Percentiles rank a stretch among this genome's conserved stretches.
These are phyloP conservation scores for Tauraco erythrolophus DNA, from an alignment of 2,113 vertebrate species.

Conservation along the genomic window DNA sequence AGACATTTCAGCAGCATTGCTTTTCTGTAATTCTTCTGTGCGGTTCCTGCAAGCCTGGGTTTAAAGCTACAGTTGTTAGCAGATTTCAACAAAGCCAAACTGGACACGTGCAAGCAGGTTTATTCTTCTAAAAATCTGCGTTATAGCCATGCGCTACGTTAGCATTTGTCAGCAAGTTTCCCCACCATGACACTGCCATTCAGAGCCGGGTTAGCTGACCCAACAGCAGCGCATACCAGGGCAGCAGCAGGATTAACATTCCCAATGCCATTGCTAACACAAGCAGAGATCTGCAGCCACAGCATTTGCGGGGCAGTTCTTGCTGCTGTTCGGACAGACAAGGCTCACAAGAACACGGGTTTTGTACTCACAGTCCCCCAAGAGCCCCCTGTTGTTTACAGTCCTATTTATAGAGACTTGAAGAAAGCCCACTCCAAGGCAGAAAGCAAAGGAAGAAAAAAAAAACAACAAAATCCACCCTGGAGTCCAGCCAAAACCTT, in stretches of 20 bases:
- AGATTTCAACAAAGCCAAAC: conserved; percentile 41
- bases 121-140: conserved; percentile 8
- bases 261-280: conserved; percentile 11
- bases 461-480: neutral
- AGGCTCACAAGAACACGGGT: neutral
- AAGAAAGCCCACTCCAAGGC: neutral
- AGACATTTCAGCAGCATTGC: neutral
- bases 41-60: neutral
- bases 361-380: neutral
- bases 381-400: neutral
- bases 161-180: conserved; percentile 41
- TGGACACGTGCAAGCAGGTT: neutral
- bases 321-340: neutral
- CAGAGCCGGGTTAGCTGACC: neutral
- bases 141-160: neutral
- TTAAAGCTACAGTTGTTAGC: neutral
- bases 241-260: conserved; percentile 44
- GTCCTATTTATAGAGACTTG: neutral
- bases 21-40: neutral
- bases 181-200: neutral
- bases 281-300: neutral
- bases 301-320: fast-evolving
- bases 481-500: conserved; percentile 41
- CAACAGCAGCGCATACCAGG: conserved; percentile 7
- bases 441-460: neutral